Evolutionary conservation across 2,113 vertebrate genomes (phyloP).

Genomic region (Furnarius figulus): DNA sequence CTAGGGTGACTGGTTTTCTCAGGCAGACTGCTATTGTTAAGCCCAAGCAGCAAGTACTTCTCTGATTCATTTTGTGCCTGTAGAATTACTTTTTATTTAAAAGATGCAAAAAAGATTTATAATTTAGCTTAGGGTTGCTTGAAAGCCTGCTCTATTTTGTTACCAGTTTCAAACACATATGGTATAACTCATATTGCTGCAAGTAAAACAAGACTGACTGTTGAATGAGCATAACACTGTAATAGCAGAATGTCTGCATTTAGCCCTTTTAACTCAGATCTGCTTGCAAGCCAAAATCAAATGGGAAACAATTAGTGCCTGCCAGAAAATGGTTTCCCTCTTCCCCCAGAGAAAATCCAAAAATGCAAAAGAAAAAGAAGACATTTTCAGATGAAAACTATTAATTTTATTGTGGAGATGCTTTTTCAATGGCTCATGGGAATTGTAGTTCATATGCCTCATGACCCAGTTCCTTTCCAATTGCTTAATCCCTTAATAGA

Average conservation of each 20-base stretch:
- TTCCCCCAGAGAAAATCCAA: conserved; percentile 31
- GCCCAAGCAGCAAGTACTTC: background rate
- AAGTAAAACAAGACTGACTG: conserved; percentile 65
- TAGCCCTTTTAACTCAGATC: conserved; percentile 55
- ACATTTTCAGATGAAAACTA: conserved; percentile 5
- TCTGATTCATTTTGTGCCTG: conserved; percentile 13
- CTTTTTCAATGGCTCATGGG: conserved; percentile 17
- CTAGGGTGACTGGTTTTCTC: background rate
- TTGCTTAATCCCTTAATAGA: background rate
- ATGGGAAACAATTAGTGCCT: conserved; percentile 62
- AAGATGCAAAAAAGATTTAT: conserved; percentile 67
- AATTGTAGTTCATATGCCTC: conserved; percentile 16
- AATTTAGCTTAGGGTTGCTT: conserved; percentile 58
- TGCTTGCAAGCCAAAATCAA: conserved; percentile 54
- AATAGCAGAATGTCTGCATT: conserved; percentile 57
- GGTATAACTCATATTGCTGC: conserved; percentile 66
- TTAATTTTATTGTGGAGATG: background rate
- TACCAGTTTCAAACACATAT: conserved; percentile 66
- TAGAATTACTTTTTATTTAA: conserved; percentile 44
- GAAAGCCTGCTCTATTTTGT: conserved; percentile 59
- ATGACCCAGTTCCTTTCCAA: background rate
- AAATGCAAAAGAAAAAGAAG: conserved; percentile 26
- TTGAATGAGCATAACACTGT: conserved; percentile 55
- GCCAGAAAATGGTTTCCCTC: conserved; percentile 22
- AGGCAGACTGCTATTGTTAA: conserved; percentile 2